Evolutionary conservation across 2,797 vertebrate species (phyloP).

Genomic region (Schizopygopsis malacanthus): DNA sequence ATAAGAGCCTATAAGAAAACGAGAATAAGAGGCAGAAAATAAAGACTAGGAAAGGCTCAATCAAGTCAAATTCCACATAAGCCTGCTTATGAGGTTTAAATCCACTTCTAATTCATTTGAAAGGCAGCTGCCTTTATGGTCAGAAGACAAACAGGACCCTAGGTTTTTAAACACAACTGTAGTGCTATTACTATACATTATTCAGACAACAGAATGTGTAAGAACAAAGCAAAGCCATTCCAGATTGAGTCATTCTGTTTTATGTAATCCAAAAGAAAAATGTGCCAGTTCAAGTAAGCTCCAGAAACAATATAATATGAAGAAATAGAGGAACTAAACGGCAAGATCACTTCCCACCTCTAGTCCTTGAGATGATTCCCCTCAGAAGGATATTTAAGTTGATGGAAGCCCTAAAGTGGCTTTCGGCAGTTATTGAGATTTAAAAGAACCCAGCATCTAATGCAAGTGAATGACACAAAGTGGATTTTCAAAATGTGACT

Average conservation of each 20-base stretch:
- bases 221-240: neutral
- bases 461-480: conserved; percentile 24
- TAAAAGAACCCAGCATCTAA: neutral
- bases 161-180: no score
- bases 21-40: no score
- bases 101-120: neutral
- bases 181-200: no score
- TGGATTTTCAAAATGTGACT: conserved; percentile 35
- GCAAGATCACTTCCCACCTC: conserved; percentile 9
- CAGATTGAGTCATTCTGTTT: neutral
- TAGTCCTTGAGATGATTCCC: conserved; percentile 20
- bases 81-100: neutral
- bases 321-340: neutral
- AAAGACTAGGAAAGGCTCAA: neutral
- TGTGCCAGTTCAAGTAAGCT: neutral
- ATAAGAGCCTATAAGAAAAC: no score
- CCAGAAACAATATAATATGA: neutral
- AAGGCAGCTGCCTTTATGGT: neutral
- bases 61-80: neutral
- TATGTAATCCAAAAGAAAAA: neutral
- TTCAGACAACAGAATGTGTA: neutral
- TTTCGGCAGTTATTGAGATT: conserved; percentile 1
- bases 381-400: conserved; percentile 25
- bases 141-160: neutral
- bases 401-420: neutral